Conservation (phyloP, 2,888 invertebrate genomes). For the Erebia palarica region DNA sequence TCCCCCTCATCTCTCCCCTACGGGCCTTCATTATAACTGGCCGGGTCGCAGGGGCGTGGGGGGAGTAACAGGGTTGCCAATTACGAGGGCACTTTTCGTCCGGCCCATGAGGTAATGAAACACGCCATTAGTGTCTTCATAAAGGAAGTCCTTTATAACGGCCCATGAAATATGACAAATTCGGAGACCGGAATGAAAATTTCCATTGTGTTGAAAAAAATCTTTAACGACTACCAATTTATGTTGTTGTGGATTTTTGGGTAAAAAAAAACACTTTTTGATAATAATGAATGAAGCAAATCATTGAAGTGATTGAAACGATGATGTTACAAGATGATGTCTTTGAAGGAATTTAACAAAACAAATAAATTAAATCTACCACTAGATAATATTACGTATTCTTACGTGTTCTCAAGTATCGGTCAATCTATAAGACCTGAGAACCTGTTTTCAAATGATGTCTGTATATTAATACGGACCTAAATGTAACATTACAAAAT, state of each 20-base stretch:
- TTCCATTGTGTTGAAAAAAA: constrained; percentile 21
- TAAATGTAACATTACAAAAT: too few species aligned
- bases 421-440: too few species aligned
- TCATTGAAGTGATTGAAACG: neutral
- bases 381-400: too few species aligned
- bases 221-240: constrained; percentile 11
- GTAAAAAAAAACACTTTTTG: neutral
- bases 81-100: constrained; percentile 40
- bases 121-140: constrained; percentile 40
- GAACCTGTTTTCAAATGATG: too few species aligned
- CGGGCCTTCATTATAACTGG: constrained; percentile 59
- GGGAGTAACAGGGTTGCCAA: constrained; percentile 59
- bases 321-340: neutral
- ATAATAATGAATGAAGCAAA: neutral
- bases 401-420: too few species aligned
- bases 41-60: constrained; percentile 74
- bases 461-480: too few species aligned
- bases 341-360: too few species aligned
- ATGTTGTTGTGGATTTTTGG: neutral
- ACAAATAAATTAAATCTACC: too few species aligned
- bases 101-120: constrained; percentile 44
- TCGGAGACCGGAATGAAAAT: constrained; percentile 8
- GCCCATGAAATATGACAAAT: constrained; percentile 24
- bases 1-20: constrained; percentile 56
- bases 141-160: constrained; percentile 38